These are phyloP conservation scores for Microtus agrestis DNA, from an alignment of 2,797 vertebrate genomes.

Conservation along the genomic window DNA sequence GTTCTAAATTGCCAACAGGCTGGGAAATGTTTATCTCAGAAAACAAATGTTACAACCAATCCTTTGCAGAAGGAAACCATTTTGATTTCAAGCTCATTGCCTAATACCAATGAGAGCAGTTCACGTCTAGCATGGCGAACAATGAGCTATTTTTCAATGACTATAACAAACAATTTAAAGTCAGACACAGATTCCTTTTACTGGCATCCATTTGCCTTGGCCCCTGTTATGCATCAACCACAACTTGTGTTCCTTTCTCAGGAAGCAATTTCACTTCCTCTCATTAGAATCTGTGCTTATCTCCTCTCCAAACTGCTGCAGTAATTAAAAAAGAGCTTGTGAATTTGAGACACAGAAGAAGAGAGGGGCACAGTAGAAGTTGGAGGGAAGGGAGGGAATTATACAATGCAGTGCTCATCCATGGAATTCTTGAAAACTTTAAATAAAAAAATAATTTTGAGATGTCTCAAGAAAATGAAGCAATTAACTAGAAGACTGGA, in stretches of 20 bases:
- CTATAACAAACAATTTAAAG: neutral
- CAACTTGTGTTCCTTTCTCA: neutral
- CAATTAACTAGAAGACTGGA: neutral
- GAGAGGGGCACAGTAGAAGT: no score
- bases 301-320: neutral
- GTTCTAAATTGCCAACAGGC: constrained; percentile 43
- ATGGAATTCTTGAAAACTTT: neutral
- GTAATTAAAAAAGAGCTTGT: neutral
- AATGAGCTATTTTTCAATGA: constrained; percentile 66
- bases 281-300: neutral
- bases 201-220: constrained; percentile 38
- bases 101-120: constrained; percentile 48
- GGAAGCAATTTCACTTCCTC: constrained; percentile 58
- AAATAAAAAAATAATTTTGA: constrained; percentile 10
- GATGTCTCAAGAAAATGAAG: constrained; percentile 51
- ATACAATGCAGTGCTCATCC: neutral
- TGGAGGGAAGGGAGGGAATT: neutral
- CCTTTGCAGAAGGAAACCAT: constrained; percentile 39
- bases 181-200: constrained; percentile 1
- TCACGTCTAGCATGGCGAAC: constrained; percentile 21
- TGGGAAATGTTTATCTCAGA: constrained; percentile 63
- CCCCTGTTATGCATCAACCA: neutral
- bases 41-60: constrained; percentile 40
- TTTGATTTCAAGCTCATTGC: constrained; percentile 58
- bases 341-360: neutral